Percentiles rank a stretch among this genome's conserved stretches.
phyloP scores from a whole-genome alignment of 2,113 vertebrate species.

The Tyto alba region DNA sequence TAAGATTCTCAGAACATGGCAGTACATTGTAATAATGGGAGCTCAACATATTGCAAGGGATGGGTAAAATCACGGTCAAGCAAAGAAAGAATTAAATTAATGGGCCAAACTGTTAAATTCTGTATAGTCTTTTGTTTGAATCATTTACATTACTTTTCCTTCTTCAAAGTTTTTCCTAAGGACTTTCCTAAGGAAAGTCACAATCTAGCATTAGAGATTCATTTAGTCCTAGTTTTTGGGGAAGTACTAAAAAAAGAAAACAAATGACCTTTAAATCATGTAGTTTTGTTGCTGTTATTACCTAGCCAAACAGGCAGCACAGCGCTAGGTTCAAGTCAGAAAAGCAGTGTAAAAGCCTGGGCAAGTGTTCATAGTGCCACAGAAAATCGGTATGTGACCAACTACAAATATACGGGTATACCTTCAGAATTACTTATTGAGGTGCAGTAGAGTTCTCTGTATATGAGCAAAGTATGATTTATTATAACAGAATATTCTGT shows the following conservation, averaged over 20 bases:
- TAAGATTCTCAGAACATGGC: not conserved
- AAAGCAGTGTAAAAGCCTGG: not conserved
- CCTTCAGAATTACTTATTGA: not conserved
- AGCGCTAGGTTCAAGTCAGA: not conserved
- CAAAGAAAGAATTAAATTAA: not conserved
- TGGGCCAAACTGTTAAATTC: not conserved
- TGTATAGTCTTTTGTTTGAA: not conserved
- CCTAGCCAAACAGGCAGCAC: not conserved
- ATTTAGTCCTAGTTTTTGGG: not conserved
- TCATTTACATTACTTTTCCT: not conserved
- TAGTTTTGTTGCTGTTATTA: not conserved
- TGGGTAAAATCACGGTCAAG: not conserved
- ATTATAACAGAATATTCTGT: not conserved
- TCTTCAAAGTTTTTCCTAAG: not conserved
- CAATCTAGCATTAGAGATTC: accelerated
- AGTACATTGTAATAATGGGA: not conserved
- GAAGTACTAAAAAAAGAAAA: not conserved
- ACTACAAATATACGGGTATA: not conserved
- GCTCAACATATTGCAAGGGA: not conserved
- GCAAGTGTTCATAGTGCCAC: not conserved
- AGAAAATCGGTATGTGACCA: not conserved
- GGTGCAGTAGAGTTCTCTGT: not conserved
- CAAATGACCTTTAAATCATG: not conserved
- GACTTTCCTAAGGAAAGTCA: not conserved
- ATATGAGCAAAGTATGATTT: not conserved